A percentile compares a stretch with the other conserved stretches of the same genome.
Evolutionary conservation across 2,888 invertebrate genomes (phyloP).

Genomic region (Brachyptera risi): DNA sequence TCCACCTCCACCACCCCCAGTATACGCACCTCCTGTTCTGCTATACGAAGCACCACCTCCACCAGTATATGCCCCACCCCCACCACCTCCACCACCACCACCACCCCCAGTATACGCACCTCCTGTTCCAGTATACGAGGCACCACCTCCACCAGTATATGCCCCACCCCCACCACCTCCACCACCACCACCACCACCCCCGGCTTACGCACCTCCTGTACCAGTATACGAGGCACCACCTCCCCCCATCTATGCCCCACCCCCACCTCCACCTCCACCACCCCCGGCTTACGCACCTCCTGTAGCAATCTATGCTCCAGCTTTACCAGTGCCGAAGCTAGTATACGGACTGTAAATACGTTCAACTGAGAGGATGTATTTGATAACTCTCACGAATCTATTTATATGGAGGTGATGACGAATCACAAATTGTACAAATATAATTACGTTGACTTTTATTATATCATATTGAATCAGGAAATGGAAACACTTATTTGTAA

Average conservation of each 20-base stretch:
- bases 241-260: conserved; percentile 3
- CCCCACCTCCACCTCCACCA: neutral
- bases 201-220: neutral
- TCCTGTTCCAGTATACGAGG: neutral
- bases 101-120: neutral
- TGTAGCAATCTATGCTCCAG: neutral
- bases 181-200: neutral
- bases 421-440: too few relatives aligned
- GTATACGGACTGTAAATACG: neutral
- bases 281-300: too few relatives aligned
- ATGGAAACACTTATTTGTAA: too few relatives aligned
- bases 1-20: neutral
- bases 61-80: neutral
- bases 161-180: conserved; percentile 7
- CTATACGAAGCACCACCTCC: neutral
- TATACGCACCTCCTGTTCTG: neutral
- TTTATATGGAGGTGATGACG: too few relatives aligned
- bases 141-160: neutral
- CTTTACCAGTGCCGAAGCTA: neutral
- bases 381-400: neutral
- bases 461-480: too few relatives aligned
- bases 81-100: conserved; percentile 8
- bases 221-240: neutral
- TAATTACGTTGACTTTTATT: too few relatives aligned
- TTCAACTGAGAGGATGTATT: neutral